phyloP scores from a whole-genome alignment of 2,888 invertebrate species.

The Agrotis exclamationis region DNA sequence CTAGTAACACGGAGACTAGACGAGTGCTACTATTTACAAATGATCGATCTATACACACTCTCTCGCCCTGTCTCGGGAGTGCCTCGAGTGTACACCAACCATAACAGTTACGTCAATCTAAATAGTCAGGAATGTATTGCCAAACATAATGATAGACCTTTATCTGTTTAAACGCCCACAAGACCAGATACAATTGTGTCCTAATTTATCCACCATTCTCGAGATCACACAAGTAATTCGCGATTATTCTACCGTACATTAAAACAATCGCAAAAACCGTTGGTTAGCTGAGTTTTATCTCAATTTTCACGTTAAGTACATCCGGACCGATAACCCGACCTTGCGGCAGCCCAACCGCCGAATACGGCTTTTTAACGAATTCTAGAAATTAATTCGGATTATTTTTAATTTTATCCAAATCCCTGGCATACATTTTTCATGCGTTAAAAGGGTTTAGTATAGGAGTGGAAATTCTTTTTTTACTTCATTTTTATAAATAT shows the following conservation, averaged over 20 bases:
- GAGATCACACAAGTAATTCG: conserved; percentile 1
- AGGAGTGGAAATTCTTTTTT: conserved; percentile 18
- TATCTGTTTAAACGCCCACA: conserved; percentile 8
- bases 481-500: conserved; percentile 16
- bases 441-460: conserved; percentile 18
- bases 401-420: conserved; percentile 26
- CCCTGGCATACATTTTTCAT: conserved; percentile 38
- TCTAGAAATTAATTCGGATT: conserved; percentile 31
- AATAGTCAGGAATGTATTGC: conserved; percentile 3
- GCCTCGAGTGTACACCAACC: no score
- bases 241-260: conserved; percentile 24
- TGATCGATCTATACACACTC: no score
- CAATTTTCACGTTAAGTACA: conserved; percentile 56
- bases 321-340: conserved; percentile 67
- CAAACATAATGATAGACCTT: neutral
- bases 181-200: conserved; percentile 4
- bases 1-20: no score
- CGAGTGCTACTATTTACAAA: no score
- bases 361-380: conserved; percentile 27
- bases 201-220: conserved; percentile 12
- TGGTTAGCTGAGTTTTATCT: conserved; percentile 56
- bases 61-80: no score
- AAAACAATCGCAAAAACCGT: conserved; percentile 46
- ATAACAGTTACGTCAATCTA: no score
- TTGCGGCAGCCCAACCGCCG: conserved; percentile 22